Conservation (phyloP, 1,140 invertebrate species). For the Batillaria attramentaria region DNA sequence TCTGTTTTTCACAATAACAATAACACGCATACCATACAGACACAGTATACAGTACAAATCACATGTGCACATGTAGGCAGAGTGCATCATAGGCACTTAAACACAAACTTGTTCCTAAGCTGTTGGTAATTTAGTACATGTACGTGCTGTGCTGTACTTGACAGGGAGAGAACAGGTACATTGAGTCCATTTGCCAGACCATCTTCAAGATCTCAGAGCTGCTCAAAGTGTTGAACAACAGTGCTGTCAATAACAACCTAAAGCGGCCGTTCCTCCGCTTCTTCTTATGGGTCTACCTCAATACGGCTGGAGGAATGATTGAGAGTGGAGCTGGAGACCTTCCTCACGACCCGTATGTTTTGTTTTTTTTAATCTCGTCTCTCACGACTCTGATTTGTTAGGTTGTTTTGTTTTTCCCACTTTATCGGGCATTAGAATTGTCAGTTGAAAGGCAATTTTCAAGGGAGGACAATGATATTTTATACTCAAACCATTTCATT, state of each 20-base stretch:
- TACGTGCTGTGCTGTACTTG: no score
- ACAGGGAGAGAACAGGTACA: constrained; percentile 70
- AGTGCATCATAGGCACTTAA: no score
- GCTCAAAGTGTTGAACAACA: constrained; percentile 63
- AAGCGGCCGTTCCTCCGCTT: constrained; percentile 68
- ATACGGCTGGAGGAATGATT: constrained; percentile 68
- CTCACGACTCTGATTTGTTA: not conserved
- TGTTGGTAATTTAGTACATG: no score
- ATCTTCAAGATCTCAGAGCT: constrained; percentile 69
- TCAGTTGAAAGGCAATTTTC: no score
- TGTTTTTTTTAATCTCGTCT: not conserved
- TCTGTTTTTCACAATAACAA: no score
- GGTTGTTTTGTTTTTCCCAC: not conserved
- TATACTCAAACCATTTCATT: no score
- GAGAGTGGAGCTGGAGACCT: constrained; percentile 70
- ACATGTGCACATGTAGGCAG: no score
- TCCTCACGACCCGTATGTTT: constrained; percentile 61
- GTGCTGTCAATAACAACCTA: constrained; percentile 60
- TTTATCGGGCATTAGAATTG: no score
- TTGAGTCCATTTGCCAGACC: constrained; percentile 71
- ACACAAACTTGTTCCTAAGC: no score
- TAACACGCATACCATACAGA: not conserved
- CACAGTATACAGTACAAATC: not conserved
- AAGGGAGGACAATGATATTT: no score
- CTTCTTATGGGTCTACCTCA: constrained; percentile 70